These are phyloP conservation scores for Drosophila ambigua DNA, from an alignment of 1,140 invertebrate species.

Conservation along the genomic window DNA sequence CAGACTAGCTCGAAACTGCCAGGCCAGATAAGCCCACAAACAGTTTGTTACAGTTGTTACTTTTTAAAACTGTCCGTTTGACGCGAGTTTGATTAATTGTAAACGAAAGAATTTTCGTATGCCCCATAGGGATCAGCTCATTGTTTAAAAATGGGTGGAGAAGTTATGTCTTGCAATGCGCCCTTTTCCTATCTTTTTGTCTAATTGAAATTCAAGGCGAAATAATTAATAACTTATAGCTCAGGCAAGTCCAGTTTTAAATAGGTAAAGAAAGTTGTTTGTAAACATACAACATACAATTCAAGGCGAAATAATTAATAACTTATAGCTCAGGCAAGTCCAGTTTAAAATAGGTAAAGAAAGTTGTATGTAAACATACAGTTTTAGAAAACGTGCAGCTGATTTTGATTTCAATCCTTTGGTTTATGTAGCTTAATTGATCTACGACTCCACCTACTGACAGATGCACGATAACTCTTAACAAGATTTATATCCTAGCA, in stretches of 20 bases:
- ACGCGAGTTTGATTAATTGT: conserved; percentile 61
- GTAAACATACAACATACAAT: no score
- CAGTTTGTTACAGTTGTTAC: conserved; percentile 63
- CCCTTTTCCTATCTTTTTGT: not conserved
- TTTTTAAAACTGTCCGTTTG: conserved; percentile 47
- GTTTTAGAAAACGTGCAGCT: no score
- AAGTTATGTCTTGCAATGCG: conserved; percentile 28
- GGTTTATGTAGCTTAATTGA: no score
- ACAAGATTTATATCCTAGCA: no score
- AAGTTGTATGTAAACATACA: no score
- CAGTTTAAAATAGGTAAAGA: no score
- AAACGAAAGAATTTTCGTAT: conserved; percentile 56
- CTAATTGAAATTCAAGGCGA: conserved; percentile 57
- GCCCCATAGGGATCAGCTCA: conserved; percentile 20
- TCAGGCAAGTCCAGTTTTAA: no score
- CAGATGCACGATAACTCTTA: no score
- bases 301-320: conserved; percentile 57
- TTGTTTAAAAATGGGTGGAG: conserved; percentile 1
- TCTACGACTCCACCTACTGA: no score
- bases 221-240: conserved; percentile 43
- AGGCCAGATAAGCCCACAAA: not conserved
- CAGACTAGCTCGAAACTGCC: conserved; percentile 1
- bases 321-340: not conserved
- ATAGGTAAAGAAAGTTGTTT: no score
- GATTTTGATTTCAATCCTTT: no score